Base-by-base conservation (phyloP, 2,113 vertebrate genomes). In the Phalacrocorax aristotelis region DNA sequence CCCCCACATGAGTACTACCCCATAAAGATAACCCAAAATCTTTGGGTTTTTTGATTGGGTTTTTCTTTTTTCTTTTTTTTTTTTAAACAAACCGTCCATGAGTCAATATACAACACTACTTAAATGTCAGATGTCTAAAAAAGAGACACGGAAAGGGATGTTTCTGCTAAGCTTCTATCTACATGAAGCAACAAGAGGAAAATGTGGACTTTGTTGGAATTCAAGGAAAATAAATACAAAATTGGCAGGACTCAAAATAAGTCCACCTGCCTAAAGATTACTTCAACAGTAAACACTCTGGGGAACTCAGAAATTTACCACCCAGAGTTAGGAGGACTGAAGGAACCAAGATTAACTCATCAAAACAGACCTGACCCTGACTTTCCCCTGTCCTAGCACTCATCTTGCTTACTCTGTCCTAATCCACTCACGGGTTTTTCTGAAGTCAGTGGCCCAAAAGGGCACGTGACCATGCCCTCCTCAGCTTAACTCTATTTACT, bases 231-330 rank as follows among this genome's bases (percentile, higher is more conserved):
- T 77, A 95, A 95, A 85, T 90, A 89, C 0, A 1, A 80, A 95
- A 88, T 88, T 94, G 94, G 92, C 76, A 93, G 30, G 71, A 92
- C 34, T 89, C 65, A 85, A 90, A 96, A 49, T 83, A 94, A 94
- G 66, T 86, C 82, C 95, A 95, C 93, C 87, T 97, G 94, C 82
- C 78, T 93, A 90, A 93, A 79, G 65, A 95, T 87, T 10, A 94
- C 44, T 95, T 84, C 78, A 96, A 82, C 69, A 72, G 34, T 84
- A 95, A 97, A 91, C 66, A 51, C 70, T 82, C 48, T 22, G 42
- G 74, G 71, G 29, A 95, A 51, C 49, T 83, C 81, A 70, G 46
- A 34, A 30, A 55, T 49, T 62, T 95, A 94, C 94, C 94, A 97
- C 95, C 81, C 94, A 94, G 70, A 46, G 54, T 77, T 93, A 92